These are phyloP conservation scores for Daboia siamensis DNA, from an alignment of 2,113 vertebrate species.

Conservation along the genomic window DNA sequence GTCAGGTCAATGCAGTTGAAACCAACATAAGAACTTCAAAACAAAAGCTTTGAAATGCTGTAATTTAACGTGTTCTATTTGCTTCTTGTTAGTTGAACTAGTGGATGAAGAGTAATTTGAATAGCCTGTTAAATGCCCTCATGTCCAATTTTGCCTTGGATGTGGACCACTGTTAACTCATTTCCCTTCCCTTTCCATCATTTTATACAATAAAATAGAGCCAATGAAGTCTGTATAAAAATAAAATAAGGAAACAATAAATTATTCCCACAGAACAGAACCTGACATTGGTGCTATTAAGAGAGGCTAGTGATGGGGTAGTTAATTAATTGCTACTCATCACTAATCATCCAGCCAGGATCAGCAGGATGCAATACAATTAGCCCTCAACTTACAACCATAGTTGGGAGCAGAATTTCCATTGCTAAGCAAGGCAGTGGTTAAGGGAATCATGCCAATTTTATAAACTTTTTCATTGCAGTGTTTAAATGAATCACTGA, in stretches of 20 bases:
- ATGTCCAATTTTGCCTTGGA: not conserved
- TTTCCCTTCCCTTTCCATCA: not conserved
- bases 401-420: not conserved
- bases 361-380: not conserved
- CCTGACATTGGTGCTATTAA: not conserved
- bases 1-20: not conserved
- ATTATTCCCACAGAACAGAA: not conserved
- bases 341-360: not conserved
- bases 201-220: not conserved
- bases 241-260: not conserved
- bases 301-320: no score
- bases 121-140: not conserved
- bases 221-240: not conserved
- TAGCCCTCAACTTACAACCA: not conserved
- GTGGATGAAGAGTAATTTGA: not conserved
- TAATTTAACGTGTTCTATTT: not conserved
- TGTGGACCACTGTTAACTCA: not conserved
- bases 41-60: not conserved
- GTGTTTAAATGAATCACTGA: no score
- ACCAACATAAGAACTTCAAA: not conserved
- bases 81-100: not conserved
- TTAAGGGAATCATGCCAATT: not conserved
- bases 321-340: not conserved
- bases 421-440: not conserved
- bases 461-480: not conserved